Evolutionary conservation across 37 sponge, comb jelly and placozoan species (phyloP).

Genomic region (Beroe forskalii): DNA sequence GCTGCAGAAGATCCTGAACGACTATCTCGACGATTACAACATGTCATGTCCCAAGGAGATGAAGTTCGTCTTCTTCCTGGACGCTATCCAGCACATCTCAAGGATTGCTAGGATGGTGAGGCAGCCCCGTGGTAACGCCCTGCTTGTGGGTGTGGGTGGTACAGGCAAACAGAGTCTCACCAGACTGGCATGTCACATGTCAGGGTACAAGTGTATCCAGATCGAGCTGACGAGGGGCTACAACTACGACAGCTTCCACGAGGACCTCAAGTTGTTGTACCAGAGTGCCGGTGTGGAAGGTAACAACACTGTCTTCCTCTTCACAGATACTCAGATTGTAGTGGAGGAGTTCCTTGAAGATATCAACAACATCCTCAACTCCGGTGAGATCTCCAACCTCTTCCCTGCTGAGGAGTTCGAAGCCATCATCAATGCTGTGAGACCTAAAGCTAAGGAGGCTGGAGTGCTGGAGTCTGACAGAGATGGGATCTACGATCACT

Average conservation of each 20-base stretch:
- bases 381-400: conserved; percentile 95
- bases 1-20: conserved; percentile 73
- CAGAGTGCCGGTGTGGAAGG: conserved; percentile 86
- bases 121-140: conserved; percentile 96
- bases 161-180: conserved; percentile 98
- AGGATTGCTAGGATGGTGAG: conserved; percentile 97
- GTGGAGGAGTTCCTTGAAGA: conserved; percentile 98
- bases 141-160: conserved; percentile 98
- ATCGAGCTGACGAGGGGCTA: conserved; percentile 95
- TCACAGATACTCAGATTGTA: conserved; percentile 99
- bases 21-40: conserved; percentile 98
- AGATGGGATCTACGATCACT: conserved; percentile 93
- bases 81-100: conserved; percentile 94
- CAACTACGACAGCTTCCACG: conserved; percentile 90
- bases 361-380: conserved; percentile 98
- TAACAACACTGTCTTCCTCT: conserved; percentile 90
- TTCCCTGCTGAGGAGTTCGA: conserved; percentile 95
- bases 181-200: conserved; percentile 93
- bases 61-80: conserved; percentile 99
- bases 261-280: conserved; percentile 89
- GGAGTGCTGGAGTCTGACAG: conserved; percentile 67
- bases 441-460: conserved; percentile 82
- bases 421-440: conserved; percentile 75
- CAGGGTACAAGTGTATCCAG: conserved; percentile 96
- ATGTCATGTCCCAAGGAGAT: conserved; percentile 93